A percentile compares a stretch with the other conserved stretches of the same genome.
These are phyloP conservation scores for Euproctis similis DNA, from an alignment of 2,888 invertebrate species.

Conservation along the genomic window DNA sequence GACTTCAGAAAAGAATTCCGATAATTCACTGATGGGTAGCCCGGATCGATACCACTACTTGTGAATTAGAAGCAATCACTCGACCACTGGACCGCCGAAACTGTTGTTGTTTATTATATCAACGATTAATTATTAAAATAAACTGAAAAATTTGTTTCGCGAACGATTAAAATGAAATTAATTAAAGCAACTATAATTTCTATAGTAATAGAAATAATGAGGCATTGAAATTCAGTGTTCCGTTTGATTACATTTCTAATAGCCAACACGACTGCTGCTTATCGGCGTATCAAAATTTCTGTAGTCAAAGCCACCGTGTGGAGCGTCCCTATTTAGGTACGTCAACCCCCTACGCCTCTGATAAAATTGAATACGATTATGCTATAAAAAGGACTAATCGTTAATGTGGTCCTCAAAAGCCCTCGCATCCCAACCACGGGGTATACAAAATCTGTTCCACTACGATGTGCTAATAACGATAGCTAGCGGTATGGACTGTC, in stretches of 20 bases:
- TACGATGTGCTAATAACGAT: constrained; percentile 26
- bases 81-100: too few species aligned
- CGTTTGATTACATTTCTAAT: constrained; percentile 33
- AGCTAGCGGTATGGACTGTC: constrained; percentile 21
- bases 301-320: constrained; percentile 26
- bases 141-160: neutral
- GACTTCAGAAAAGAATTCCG: too few species aligned
- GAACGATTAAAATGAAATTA: too few species aligned
- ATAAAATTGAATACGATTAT: constrained; percentile 35
- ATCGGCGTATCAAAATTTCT: constrained; percentile 29
- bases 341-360: constrained; percentile 24
- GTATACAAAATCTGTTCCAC: constrained; percentile 22
- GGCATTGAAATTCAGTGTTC: constrained; percentile 11
- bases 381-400: constrained; percentile 34
- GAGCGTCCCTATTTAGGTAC: constrained; percentile 29
- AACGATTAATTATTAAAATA: neutral
- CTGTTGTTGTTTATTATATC: neutral
- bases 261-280: constrained; percentile 17
- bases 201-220: neutral
- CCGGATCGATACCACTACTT: too few species aligned
- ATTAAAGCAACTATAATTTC: too few species aligned
- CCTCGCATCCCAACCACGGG: constrained; percentile 17
- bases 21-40: too few species aligned
- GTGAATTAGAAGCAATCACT: too few species aligned
- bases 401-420: constrained; percentile 40